Conservation (phyloP, 2,888 invertebrate genomes). For the Pheosia gnoma region DNA sequence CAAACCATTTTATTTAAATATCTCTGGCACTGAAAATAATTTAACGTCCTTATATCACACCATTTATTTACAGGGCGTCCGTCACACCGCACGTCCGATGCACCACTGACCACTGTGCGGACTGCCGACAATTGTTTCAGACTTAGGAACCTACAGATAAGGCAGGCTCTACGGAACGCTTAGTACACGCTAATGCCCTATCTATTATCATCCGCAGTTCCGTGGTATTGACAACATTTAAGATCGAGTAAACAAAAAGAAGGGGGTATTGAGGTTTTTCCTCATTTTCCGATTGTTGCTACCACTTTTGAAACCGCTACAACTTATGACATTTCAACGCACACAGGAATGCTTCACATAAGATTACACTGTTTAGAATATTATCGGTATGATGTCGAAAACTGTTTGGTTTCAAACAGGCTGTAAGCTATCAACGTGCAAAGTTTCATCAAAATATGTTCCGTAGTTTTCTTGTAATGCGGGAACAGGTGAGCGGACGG, state of each 20-base stretch:
- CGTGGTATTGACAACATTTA: background rate
- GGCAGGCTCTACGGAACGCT: background rate
- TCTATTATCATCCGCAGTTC: background rate
- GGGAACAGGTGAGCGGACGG: too few species aligned
- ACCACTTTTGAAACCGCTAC: background rate
- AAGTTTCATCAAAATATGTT: too few species aligned
- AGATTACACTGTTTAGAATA: too few species aligned
- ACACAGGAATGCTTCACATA: too few species aligned
- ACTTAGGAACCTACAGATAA: conserved; percentile 1
- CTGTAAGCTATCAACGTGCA: too few species aligned
- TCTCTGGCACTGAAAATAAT: conserved; percentile 19
- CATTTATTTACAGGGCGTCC: background rate
- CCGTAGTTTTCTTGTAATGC: too few species aligned
- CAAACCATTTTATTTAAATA: conserved; percentile 59
- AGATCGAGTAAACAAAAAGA: background rate
- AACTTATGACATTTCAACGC: background rate
- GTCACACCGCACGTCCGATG: background rate
- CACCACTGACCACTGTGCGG: background rate
- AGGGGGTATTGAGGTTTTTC: background rate
- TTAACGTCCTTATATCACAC: conserved; percentile 11
- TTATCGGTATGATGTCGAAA: too few species aligned
- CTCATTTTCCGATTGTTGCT: background rate
- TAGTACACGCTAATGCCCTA: background rate
- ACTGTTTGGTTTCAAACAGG: too few species aligned
- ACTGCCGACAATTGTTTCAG: background rate